Evolutionary conservation across 2,797 vertebrate genomes (phyloP).

Genomic region (Falco biarmicus): DNA sequence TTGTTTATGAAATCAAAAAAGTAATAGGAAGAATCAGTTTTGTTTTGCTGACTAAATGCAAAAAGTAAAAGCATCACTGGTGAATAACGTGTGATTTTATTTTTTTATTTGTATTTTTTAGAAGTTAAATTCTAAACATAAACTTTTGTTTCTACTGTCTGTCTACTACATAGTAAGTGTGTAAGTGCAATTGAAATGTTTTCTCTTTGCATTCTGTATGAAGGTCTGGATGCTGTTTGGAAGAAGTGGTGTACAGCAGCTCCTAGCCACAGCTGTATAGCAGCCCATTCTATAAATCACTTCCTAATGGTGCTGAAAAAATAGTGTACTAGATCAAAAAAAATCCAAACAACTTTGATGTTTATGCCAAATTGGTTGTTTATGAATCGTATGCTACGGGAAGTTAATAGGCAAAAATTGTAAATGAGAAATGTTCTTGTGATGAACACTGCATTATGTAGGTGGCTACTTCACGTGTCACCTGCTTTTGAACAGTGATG

Average conservation of each 20-base stretch:
- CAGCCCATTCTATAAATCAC: neutral
- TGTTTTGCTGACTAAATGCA: neutral
- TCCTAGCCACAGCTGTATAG: neutral
- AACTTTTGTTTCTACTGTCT: neutral
- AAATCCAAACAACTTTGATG: neutral
- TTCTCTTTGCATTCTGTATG: neutral
- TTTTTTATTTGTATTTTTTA: neutral
- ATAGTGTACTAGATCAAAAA: neutral
- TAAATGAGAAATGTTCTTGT: neutral
- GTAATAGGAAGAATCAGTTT: neutral
- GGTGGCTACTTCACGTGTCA: neutral
- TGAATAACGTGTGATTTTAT: accelerated
- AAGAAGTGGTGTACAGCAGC: neutral
- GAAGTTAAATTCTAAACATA: neutral
- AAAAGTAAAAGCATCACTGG: neutral
- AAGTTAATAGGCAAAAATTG: neutral
- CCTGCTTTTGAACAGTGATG: neutral
- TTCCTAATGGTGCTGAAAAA: neutral
- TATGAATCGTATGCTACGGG: neutral
- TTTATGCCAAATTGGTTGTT: neutral
- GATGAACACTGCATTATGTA: neutral
- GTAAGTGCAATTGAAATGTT: neutral
- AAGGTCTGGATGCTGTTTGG: neutral
- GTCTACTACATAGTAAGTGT: neutral
- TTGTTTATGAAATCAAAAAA: neutral